phyloP scores from a whole-genome alignment of 2,797 vertebrate species.

The Sebastes alutus region DNA sequence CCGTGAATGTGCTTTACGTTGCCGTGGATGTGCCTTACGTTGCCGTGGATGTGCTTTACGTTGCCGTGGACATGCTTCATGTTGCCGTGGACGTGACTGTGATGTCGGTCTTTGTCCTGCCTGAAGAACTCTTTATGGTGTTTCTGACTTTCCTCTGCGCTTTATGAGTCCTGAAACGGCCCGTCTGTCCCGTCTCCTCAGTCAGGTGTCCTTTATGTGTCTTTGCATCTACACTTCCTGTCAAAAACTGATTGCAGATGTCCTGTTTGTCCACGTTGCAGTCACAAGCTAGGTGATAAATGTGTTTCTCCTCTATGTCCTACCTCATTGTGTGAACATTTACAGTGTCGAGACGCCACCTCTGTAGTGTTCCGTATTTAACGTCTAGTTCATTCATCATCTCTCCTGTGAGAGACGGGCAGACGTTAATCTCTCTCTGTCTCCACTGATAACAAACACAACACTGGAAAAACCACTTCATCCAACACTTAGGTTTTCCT shows the following conservation, averaged over 20 bases:
- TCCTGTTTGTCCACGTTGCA: conserved; percentile 31
- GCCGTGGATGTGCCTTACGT: too few species aligned
- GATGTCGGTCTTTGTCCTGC: not conserved
- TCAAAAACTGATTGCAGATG: conserved; percentile 28
- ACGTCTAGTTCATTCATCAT: not conserved
- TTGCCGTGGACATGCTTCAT: too few species aligned
- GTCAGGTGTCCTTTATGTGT: conserved; percentile 41
- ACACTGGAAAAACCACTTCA: not conserved
- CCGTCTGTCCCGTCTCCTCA: not conserved
- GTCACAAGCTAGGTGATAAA: conserved; percentile 19
- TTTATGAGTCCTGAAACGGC: conserved; percentile 39
- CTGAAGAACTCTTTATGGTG: not conserved
- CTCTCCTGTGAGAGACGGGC: not conserved
- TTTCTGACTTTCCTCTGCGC: not conserved
- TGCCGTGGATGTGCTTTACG: too few species aligned
- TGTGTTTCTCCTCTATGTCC: conserved; percentile 3
- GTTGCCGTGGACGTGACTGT: not conserved
- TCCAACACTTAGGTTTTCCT: not conserved
- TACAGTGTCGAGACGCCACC: not conserved
- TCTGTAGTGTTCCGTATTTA: not conserved
- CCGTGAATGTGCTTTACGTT: too few species aligned
- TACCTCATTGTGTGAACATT: not conserved
- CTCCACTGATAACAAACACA: not conserved
- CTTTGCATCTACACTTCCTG: not conserved
- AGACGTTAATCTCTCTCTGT: not conserved